Conservation (phyloP, 2,888 invertebrate genomes). For the Aphidoletes aphidimyza region DNA sequence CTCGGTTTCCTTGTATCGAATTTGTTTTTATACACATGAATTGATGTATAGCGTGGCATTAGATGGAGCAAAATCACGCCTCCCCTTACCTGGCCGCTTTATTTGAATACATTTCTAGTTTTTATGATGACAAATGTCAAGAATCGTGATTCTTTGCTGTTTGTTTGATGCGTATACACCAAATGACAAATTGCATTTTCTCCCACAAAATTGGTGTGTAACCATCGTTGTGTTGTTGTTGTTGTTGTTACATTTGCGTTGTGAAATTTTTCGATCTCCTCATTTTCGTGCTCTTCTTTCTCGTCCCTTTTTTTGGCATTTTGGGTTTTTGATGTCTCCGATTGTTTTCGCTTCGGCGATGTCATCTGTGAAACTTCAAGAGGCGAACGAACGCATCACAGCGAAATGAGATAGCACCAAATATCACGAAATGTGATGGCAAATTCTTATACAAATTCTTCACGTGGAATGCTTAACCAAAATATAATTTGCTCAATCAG, state of each 20-base stretch:
- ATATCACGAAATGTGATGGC: neutral
- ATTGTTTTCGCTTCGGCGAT: neutral
- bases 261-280: no score
- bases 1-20: slow-evolving; percentile 6
- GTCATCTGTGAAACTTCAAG: no score
- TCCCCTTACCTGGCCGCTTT: neutral
- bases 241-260: no score
- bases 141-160: neutral
- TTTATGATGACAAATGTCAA: neutral
- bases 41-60: neutral
- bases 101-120: neutral
- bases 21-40: slow-evolving; percentile 4
- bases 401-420: neutral
- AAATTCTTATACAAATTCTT: slow-evolving; percentile 42
- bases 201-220: neutral
- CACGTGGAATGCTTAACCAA: slow-evolving; percentile 50
- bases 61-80: neutral
- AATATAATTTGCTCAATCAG: slow-evolving; percentile 53
- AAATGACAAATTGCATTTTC: slow-evolving; percentile 3
- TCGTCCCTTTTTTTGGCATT: neutral
- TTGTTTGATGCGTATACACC: no score
- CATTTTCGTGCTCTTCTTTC: neutral
- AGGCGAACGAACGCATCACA: no score
- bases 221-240: neutral
- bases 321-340: no score